Base-by-base conservation (phyloP, 2,888 invertebrate genomes). In the Phyllotreta cruciferae region DNA sequence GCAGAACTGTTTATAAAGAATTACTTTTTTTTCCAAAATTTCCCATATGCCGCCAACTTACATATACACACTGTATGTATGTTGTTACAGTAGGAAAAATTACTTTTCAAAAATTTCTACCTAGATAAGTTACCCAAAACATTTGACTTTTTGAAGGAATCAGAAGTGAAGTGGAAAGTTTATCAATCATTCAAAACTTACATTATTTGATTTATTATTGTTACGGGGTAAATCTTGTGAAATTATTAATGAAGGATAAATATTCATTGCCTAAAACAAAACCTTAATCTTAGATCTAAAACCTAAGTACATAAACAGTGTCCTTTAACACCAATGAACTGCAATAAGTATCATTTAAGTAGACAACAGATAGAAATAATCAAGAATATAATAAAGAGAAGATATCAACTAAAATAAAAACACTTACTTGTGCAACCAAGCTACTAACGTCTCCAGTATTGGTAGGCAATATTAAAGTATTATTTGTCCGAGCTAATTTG, bases 401-500 rank as follows among this genome's bases (percentile, higher is more conserved):
- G n/a, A 10, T 10, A 10, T 10, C 14, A 10, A 10, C 45, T 11
- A 9, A 45, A 45, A 10, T 10, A 7, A 8, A 54, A 34, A 10
- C 11, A 67, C 72, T 73, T 83, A 90, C 93, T 87, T 94, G 93
- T 45, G 91, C 86, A 10, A 95, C 93, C 79, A 94, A 84, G 74
- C 84, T 86, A 6, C 91, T 86, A 4, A 94, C 87, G 75, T 93
- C 92, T 3, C 92, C 92, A 3, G 92, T 90, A 81, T 97, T 96
- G 13, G 92, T 87, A 0, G 98, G 98, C 70, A 99, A 82, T 71
- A 99, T 93, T 64, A 99, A 85, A 0, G 98, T 99, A 81, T 98
- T 99, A 77, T 90, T 93, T 8, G 91, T 90, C 80, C 93, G 91
- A 0, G 99, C 98, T 67, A 99, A 82, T 76, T 96, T 91, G 77